These are phyloP conservation scores for Asbolus verrucosus DNA, from an alignment of 1,140 invertebrate species.

Conservation along the genomic window DNA sequence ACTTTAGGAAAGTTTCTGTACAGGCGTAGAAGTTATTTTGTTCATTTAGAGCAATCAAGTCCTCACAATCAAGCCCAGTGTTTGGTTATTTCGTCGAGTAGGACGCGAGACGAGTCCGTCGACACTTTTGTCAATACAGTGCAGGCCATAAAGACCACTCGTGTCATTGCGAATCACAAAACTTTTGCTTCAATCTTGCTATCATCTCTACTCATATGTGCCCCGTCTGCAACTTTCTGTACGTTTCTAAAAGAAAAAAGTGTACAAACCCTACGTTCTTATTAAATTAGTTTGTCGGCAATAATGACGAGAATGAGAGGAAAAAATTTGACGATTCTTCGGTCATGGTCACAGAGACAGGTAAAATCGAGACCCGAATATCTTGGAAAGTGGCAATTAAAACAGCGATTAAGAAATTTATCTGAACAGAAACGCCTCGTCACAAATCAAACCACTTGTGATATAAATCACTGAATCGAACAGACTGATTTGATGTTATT, in stretches of 20 bases:
- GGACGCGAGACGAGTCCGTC: constrained; percentile 24
- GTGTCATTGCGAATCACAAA: constrained; percentile 59
- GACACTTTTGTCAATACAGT: constrained; percentile 59
- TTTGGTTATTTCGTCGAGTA: constrained; percentile 54
- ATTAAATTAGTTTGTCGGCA: constrained; percentile 10
- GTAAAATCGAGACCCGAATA: constrained; percentile 51
- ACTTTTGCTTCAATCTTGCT: constrained; percentile 56
- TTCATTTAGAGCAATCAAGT: constrained; percentile 55
- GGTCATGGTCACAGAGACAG: constrained; percentile 6
- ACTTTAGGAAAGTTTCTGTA: constrained; percentile 49
- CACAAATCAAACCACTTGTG: constrained; percentile 59
- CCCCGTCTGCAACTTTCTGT: constrained; percentile 41
- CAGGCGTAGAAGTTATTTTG: constrained; percentile 53
- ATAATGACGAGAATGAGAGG: neutral
- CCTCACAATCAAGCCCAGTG: constrained; percentile 53
- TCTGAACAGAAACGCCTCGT: constrained; percentile 57
- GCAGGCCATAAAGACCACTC: constrained; percentile 59
- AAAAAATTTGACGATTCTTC: constrained; percentile 2
- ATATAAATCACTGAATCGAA: constrained; percentile 56
- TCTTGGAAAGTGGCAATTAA: constrained; percentile 58
- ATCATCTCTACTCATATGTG: constrained; percentile 41
- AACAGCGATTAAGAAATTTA: constrained; percentile 59
- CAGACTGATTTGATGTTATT: constrained; percentile 52
- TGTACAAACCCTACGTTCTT: too few species aligned
- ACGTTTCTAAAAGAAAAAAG: neutral